These are phyloP conservation scores for Drosophila trapezifrons DNA, from an alignment of 1,140 invertebrate species.

Conservation along the genomic window DNA sequence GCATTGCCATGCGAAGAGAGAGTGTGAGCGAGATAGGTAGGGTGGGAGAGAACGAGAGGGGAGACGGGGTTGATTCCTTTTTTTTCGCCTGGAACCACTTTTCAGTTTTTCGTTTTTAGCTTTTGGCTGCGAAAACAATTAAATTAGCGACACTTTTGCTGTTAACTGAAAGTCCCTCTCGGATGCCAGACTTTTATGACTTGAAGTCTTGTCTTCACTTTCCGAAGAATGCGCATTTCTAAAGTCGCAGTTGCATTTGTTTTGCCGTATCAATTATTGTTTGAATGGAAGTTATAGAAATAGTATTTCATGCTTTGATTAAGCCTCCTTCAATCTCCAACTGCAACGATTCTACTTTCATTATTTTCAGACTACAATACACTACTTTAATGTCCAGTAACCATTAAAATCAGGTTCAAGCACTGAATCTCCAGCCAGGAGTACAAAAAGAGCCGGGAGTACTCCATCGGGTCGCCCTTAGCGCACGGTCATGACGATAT, in stretches of 20 bases:
- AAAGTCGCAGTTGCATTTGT: not conserved
- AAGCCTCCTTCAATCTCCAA: too few relatives aligned
- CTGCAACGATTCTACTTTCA: too few relatives aligned
- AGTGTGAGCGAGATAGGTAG: constrained; percentile 4
- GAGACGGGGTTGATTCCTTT: constrained; percentile 33
- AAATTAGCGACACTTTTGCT: constrained; percentile 38
- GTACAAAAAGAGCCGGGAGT: too few relatives aligned
- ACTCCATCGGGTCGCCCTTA: too few relatives aligned
- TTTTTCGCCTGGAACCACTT: constrained; percentile 31
- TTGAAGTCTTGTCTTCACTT: not conserved
- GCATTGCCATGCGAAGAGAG: constrained; percentile 11
- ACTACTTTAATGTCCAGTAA: too few relatives aligned
- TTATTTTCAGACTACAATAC: too few relatives aligned
- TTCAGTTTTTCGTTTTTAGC: constrained; percentile 11
- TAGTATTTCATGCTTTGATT: not conserved
- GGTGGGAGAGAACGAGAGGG: constrained; percentile 8
- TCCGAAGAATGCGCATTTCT: not conserved
- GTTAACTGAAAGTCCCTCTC: constrained; percentile 11
- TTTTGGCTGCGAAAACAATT: constrained; percentile 47
- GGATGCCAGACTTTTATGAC: constrained; percentile 13
- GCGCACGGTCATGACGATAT: too few relatives aligned
- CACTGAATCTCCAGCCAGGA: too few relatives aligned
- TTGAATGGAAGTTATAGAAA: not conserved
- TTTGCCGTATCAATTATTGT: not conserved
- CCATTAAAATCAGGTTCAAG: too few relatives aligned